Base-by-base conservation (phyloP, 2,888 invertebrate genomes). In the Portevinia maculata region DNA sequence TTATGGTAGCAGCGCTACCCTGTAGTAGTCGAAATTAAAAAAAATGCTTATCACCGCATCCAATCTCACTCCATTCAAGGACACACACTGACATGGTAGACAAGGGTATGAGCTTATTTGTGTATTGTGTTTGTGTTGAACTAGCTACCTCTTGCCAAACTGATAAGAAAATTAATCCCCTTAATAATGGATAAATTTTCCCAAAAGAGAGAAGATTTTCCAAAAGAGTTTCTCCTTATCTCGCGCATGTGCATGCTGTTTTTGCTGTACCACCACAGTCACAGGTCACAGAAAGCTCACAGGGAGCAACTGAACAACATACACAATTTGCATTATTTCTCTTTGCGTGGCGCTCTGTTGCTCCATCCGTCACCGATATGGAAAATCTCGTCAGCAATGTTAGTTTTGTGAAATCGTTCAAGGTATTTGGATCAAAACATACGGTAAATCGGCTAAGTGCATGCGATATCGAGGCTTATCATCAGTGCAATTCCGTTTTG, bases 321-420 rank as follows among this genome's bases (percentile, higher is more conserved):
- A n/a, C n/a, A n/a, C n/a, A n/a, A n/a, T n/a, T n/a, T n/a, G n/a
- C n/a, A n/a, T n/a, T n/a, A n/a, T n/a, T n/a, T 53, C 32, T 65
- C 52, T 53, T 41, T n/a, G 9, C 30, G 13, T 8, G 39, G 8
- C 2, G 24, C 24, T 24, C 24, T 24, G 5, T 24, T 24, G 24
- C 24, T 24, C 34, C 34, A 7, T 44, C 28, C 53, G 34, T 37
- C 30, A 19, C 7, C 37, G 46, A 17, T 3, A 37, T 28, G 4
- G 1, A 39, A 28, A 24, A 4, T 28, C 21, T 24, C 48, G 7
- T 13, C 37, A 39, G 30, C 52, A 48, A 44, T 4, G 28, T 75
- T 52, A 81, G 81, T 81, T 65, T 48, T 60, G 64, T 76, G 76
- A 48, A 71, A 75, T 71, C 65, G 39, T 65, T 65, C 70, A 71